Base-by-base conservation (phyloP, 2,888 invertebrate species). In the Fragum fragum region DNA sequence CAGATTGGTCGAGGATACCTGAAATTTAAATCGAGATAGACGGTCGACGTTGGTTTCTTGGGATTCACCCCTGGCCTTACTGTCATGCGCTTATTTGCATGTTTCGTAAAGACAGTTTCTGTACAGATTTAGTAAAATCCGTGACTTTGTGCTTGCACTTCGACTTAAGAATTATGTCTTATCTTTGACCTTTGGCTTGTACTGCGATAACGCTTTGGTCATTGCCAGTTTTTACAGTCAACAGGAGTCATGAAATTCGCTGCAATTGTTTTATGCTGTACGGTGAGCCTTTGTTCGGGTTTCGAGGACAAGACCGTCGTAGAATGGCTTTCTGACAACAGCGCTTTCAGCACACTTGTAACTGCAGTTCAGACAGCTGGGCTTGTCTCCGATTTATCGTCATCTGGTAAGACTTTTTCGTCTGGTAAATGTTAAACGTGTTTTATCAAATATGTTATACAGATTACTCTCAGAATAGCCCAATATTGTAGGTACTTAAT, bases 261-360 rank as follows among this genome's bases (percentile, higher is more conserved):
- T 18, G 55, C 23, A 28, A 9, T 71, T 53, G 5, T 55, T 36
- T 21, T 71, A 11, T 28, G n/a, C 29, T 36, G 29, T 21, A 26
- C 55, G 29, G n/a, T 76, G 9, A 70, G 81, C 23, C 5, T 79
- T 5, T 23, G 53, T n/a, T 55, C 57, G 2, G 81, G 66, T 18
- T 85, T 52, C 39, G 81, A 83, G 61, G 81, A 86, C 66, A 83
- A 81, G 53, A 81, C 86, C 1, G 21, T 86, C 1, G 69, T 63
- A 6, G 72, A 86, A 72, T 86, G 79, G 61, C 42, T 83, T 0
- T 3, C 2, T 7, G 82, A 75, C 53, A 73, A 79, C n/a, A 55
- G 61, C 9, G 23, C 52, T 14, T 81, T 66, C 63, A 55, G 36
- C 7, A 73, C 52, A 5, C 76, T 86, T 11, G 61, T 32, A n/a